Evolutionary conservation across 1,140 invertebrate genomes (phyloP), one percentile per base, ranked within the genome.

Genomic region (Tetraneura akinire): DNA sequence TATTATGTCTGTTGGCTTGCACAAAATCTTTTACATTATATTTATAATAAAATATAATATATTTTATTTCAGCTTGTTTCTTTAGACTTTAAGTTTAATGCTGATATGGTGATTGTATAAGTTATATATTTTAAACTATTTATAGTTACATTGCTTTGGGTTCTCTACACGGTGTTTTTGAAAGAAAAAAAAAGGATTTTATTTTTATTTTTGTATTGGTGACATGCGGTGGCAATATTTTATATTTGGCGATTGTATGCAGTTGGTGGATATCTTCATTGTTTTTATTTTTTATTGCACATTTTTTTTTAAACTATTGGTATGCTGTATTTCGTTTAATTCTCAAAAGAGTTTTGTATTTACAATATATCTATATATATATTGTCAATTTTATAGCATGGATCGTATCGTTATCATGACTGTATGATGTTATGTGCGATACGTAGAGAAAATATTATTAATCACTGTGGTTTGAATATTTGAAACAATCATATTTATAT

Each of bases 201-300:
- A n/a, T 64, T 42, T 37, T 21, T 64, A n/a, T 64, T 64, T 42
- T 37, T 21, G 18, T 42, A 64, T 64, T 64, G 62, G 29, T 64
- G 18, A 64, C 8, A 4, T 64, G 18, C 18, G n/a, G 62, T n/a
- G 62, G 60, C 32, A 42, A 64, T 64, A 37, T 37, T 64, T 10
- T 4, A 37, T 37, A 21, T 64, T 64, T 64, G 62, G 18, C 16
- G 18, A n/a, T 3, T 42, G 13, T 14, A 29, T 37, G 18, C 32
- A 37, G 9, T 37, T 42, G 62, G 10, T 42, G 62, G 62, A 37
- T 37, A 64, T 64, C 62, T 64, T 64, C 62, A 64, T 37, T 37
- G n/a, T 64, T 37, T 64, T 37, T 37, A 4, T 37, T 64, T 37
- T 64, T 37, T 37, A 37, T 64, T n/a, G 62, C 62, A 64, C 32